Evolutionary conservation across 2,888 invertebrate genomes (phyloP).

Genomic region (Stenichneumon culpator): DNA sequence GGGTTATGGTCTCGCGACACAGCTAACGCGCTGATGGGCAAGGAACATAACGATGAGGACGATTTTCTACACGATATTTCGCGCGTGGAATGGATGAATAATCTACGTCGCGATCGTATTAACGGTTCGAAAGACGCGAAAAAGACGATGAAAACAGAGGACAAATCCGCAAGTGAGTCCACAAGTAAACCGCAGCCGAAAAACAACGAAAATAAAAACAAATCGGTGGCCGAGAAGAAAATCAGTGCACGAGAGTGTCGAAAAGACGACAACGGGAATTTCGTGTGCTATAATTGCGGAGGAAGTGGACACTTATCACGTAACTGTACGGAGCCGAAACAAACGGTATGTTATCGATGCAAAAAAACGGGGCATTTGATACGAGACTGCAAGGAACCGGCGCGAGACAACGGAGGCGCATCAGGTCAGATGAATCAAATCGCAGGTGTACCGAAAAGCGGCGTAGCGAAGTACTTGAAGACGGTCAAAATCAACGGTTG

Average conservation of each 20-base stretch:
- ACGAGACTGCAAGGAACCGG: slow-evolving; percentile 37
- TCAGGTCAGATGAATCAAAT: slow-evolving; percentile 20
- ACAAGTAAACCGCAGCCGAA: background rate
- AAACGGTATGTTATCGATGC: slow-evolving; percentile 36
- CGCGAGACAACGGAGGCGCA: background rate
- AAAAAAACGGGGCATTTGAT: slow-evolving; percentile 30
- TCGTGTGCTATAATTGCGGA: slow-evolving; percentile 38
- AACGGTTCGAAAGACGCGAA: slow-evolving; percentile 19
- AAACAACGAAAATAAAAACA: slow-evolving; percentile 8
- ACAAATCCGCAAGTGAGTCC: slow-evolving; percentile 2
- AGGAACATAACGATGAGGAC: slow-evolving; percentile 28
- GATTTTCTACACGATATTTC: slow-evolving; percentile 22
- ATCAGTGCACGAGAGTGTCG: slow-evolving; percentile 14
- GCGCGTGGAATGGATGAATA: slow-evolving; percentile 42
- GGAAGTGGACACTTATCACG: slow-evolving; percentile 35
- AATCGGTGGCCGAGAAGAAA: slow-evolving; percentile 6
- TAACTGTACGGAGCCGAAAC: slow-evolving; percentile 34
- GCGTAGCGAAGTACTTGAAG: slow-evolving; percentile 34
- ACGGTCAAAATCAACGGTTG: slow-evolving; percentile 24
- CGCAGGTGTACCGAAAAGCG: slow-evolving; percentile 23
- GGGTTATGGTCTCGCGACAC: slow-evolving; percentile 39
- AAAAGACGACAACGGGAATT: slow-evolving; percentile 26
- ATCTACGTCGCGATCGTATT: slow-evolving; percentile 18
- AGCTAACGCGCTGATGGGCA: slow-evolving; percentile 28
- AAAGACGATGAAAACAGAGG: slow-evolving; percentile 9